Conservation (phyloP, 2,113 vertebrate species). For the Nettapus auritus region DNA sequence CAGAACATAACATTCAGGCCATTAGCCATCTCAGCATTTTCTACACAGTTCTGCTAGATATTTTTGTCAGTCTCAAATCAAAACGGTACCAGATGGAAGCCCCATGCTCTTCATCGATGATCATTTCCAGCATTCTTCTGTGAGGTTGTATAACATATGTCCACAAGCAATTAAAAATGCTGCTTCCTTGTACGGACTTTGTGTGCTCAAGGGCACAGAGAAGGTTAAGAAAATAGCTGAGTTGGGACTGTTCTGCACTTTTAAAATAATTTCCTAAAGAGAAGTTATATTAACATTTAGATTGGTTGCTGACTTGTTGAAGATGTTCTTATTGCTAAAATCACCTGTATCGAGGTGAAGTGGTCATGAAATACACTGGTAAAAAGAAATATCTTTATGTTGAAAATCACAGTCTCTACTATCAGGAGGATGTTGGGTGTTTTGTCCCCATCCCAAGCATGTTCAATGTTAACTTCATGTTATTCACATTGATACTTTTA, state of each 20-base stretch:
- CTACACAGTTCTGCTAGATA: background rate
- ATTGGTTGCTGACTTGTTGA: background rate
- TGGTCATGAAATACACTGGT: background rate
- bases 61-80: conserved; percentile 26
- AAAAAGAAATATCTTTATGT: background rate
- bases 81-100: conserved; percentile 65
- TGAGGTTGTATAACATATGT: conserved; percentile 45
- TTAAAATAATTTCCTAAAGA: background rate
- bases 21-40: background rate
- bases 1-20: background rate
- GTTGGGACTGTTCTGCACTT: background rate
- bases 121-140: conserved; percentile 66
- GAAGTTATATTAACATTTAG: background rate
- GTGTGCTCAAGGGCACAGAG: background rate
- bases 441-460: background rate
- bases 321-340: background rate
- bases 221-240: background rate
- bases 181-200: background rate
- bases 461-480: accelerated
- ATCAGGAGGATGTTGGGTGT: background rate
- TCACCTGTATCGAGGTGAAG: background rate
- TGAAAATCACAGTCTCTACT: background rate
- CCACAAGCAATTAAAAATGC: conserved; percentile 49
- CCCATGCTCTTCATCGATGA: conserved; percentile 53
- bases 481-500: accelerated